phyloP scores from a whole-genome alignment of 1,140 invertebrate species.

The Papilio xuthus region DNA sequence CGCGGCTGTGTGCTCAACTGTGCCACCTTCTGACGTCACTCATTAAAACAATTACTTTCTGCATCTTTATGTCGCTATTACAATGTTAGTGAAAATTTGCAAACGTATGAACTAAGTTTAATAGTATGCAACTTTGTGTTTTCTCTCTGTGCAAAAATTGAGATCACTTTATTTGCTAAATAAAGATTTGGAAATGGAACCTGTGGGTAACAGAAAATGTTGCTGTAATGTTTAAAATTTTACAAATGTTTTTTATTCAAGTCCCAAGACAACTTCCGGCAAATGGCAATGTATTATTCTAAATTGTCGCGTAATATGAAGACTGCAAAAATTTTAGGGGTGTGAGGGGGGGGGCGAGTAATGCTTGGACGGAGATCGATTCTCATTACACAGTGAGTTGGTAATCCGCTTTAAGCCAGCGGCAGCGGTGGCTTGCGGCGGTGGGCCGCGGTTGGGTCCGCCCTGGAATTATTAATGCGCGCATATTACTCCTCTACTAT shows the following conservation, averaged over 20 bases:
- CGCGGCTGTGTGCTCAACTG: constrained; percentile 40
- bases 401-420: constrained; percentile 31
- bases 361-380: constrained; percentile 15
- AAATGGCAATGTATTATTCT: too few relatives aligned
- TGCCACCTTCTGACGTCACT: constrained; percentile 39
- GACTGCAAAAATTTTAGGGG: too few relatives aligned
- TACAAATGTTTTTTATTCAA: background rate
- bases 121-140: too few relatives aligned
- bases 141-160: too few relatives aligned
- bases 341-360: too few relatives aligned
- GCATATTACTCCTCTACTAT: background rate
- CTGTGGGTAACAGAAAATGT: too few relatives aligned
- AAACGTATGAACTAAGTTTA: too few relatives aligned
- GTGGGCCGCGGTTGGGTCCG: background rate
- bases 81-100: background rate
- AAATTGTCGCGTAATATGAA: too few relatives aligned
- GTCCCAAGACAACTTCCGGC: too few relatives aligned
- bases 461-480: constrained; percentile 15
- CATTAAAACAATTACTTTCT: constrained; percentile 13
- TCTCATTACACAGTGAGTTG: constrained; percentile 13
- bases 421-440: background rate
- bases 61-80: background rate
- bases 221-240: background rate
- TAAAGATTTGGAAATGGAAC: too few relatives aligned
- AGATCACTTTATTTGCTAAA: too few relatives aligned